Evolutionary conservation across 2,113 vertebrate species (phyloP), one percentile per base, ranked within the genome.

Genomic region (Theristicus caerulescens): DNA sequence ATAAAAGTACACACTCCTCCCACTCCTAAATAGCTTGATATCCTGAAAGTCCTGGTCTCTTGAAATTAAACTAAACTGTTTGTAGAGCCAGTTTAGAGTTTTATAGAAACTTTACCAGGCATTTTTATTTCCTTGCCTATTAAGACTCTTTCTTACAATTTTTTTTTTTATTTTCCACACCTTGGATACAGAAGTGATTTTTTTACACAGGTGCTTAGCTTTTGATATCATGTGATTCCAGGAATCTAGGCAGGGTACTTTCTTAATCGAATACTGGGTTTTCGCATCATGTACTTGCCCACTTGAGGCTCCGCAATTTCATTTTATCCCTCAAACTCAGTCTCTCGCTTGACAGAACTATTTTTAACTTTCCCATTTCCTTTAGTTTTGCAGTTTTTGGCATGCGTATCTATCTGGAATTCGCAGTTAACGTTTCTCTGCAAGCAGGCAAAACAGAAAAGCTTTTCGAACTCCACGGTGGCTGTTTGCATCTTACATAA

Each of bases 131-230:
- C 84, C 64, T 94, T 82, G 79, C 87, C 90, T 95, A 0, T 72
- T 82, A 57, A 87, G 77, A 61, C 70, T 90, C 61, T 95, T 96
- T 91, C 65, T 82, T 91, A 84, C 0, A 0, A 8, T 34, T 55
- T 32, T 80, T 19, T 51, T 62, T 80, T 62, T 87, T 16, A 34
- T 92, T 84, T 51, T 36, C n/a, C 86, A 93, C 54, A 64, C 61
- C 84, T 93, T 82, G 78, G 66, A 95, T 96, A 85, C 74, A 90
- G 34, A 93, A 89, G 22, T 84, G 16, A 66, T 89, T 88, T 36
- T 77, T 95, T 91, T 79, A 96, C 85, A 93, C 87, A 85, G 93
- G 96, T 96, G 96, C 96, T 97, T 82, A 96, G 32, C 74, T 96
- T 95, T 96, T 97, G 74, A 94, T 95, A 96, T 7, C 84, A 79